These are phyloP conservation scores for Chondrilla cf. caribensis DNA, from an alignment of 37 sponge, comb jelly and placozoan genomes.

Conservation along the genomic window DNA sequence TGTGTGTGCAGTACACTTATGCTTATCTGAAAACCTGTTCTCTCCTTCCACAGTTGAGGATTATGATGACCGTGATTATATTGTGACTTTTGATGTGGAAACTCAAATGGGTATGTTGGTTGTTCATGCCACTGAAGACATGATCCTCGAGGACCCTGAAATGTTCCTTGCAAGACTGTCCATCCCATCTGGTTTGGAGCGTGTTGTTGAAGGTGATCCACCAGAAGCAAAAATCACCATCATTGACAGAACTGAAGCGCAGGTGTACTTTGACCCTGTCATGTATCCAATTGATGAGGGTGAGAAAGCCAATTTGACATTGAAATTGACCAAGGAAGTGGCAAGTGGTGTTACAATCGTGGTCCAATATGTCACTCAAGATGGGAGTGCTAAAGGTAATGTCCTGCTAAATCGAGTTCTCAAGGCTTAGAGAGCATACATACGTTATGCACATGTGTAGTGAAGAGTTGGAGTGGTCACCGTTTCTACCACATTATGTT, in stretches of 20 bases:
- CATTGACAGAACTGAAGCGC: background rate
- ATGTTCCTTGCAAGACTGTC: background rate
- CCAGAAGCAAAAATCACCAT: conserved; percentile 9
- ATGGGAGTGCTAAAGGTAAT: no score
- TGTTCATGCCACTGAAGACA: background rate
- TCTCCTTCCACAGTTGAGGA: background rate
- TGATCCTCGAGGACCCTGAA: background rate
- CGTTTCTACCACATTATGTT: no score
- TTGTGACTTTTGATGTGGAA: background rate
- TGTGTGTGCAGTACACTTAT: no score
- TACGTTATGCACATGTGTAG: no score
- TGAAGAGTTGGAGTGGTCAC: no score
- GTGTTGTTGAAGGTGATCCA: background rate
- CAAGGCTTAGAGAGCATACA: no score
- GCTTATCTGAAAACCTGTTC: background rate
- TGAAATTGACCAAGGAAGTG: background rate
- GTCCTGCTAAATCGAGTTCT: no score
- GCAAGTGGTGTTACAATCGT: no score
- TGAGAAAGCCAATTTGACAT: background rate
- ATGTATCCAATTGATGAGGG: background rate
- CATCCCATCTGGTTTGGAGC: background rate
- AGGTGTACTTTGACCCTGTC: conserved; percentile 11
- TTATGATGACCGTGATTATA: background rate
- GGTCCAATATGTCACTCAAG: no score
- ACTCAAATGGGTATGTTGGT: conserved; percentile 7